Base-by-base conservation (phyloP, 2,113 vertebrate genomes). In the Anseranas semipalmata region DNA sequence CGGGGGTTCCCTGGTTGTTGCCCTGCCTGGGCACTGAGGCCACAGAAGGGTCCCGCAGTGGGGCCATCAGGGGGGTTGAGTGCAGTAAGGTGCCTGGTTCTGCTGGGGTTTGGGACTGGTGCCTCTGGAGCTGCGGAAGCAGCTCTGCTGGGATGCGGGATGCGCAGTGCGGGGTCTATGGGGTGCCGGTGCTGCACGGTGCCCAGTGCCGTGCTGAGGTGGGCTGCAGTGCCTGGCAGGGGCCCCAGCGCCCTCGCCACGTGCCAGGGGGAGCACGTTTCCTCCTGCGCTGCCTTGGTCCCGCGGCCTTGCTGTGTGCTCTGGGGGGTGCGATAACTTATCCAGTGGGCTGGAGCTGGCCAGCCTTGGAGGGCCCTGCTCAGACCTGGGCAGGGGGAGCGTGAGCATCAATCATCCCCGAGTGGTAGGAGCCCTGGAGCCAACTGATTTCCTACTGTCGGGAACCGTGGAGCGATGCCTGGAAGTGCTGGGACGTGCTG, bases 211-310 rank as follows among this genome's bases (percentile, higher is more conserved):
- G 5, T 25, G 16, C n/a, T 20, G 53, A 48, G 45, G 10, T 24
- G n/a, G 5, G 18, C 85, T 55, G 10, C 37, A 45, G 24, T 15
- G n/a, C 41, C 16, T 15, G 58, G 60, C 16, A 16, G 50, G 1
- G 6, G 25, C 65, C 33, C 2, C 0, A 3, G 33, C 30, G 10
- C 1, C 52, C 46, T 85, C 1, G 1, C 41, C 28, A 1, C 15
- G 71, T 71, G 62, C 53, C 63, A 1, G 0, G 30, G 30, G 28
- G 22, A 17, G 27, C 37, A n/a, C n/a, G n/a, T 90, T 62, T 82
- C 82, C 18, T 27, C 66, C 50, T 5, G 4, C 35, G 37, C 50
- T 70, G 77, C 53, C 72, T 19, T 66, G 63, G 41, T 19, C 41
- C 41, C 13, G 20, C 9, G 41, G 33, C 66, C 45, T 7, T 10